Evolutionary conservation across 2,113 vertebrate species (phyloP), one percentile per base, ranked within the genome.

Genomic region (Osmerus mordax): DNA sequence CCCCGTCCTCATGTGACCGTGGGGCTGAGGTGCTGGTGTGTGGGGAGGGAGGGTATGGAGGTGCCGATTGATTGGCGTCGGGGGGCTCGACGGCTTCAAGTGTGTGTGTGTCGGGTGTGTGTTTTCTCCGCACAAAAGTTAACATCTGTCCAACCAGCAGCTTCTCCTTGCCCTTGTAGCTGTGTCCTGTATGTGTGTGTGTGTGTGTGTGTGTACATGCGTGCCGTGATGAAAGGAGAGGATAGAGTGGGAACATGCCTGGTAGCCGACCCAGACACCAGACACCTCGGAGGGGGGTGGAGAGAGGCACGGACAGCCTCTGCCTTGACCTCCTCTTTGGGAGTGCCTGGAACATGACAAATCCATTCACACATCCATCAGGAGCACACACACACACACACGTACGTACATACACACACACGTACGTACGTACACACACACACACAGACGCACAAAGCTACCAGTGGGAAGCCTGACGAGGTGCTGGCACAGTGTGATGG

Each of bases 361-460:
- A 69, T 87, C 86, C 83, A 89, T 87, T 89, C 68, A 68, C 81
- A 79, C 66, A 9, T 79, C 59, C 72, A 55, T 41, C 47, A 21
- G 5, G 23, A n/a, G 23, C n/a, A n/a, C 28, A 70, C 56, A 56
- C 7, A 32, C 25, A 41, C 51, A 67, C 65, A 23, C 41, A 23
- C 54, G 12, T 6, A 29, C n/a, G 67, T 3, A 70, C 53, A 64
- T 23, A 63, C 21, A 59, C 21, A 51, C 21, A 16, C 5, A 53
- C 23, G 3, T 28, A 69, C 23, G 73, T 14, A 29, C 25, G 1
- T 23, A 23, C 21, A 23, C 14, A 64, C 60, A 62, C 25, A 36
- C 62, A 18, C n/a, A n/a, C n/a, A n/a, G n/a, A n/a, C n/a, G n/a
- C 36, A 19, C 61, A 29, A 41, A 41, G 36, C 14, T 36, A 63